These are phyloP conservation scores for Keiferia lycopersicella DNA, from an alignment of 2,888 invertebrate genomes.

Conservation along the genomic window DNA sequence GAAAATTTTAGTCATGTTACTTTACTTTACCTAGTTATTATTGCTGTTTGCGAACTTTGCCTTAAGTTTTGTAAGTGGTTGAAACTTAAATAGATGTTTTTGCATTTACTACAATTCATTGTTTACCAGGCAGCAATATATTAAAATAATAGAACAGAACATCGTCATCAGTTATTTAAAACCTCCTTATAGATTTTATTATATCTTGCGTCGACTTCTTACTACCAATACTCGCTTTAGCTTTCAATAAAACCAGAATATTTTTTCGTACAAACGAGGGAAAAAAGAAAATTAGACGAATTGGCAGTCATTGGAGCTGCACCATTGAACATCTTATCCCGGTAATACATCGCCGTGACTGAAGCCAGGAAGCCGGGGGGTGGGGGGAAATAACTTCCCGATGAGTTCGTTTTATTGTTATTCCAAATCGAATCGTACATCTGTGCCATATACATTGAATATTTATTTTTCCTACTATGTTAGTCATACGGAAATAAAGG, in stretches of 20 bases:
- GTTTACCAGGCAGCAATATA: too few relatives aligned
- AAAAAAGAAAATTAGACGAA: slow-evolving; percentile 46
- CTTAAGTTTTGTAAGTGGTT: too few relatives aligned
- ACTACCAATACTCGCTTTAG: too few relatives aligned
- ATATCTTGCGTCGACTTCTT: too few relatives aligned
- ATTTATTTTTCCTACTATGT: neutral
- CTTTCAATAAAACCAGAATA: neutral
- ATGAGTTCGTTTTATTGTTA: slow-evolving; percentile 81
- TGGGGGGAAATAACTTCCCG: slow-evolving; percentile 79
- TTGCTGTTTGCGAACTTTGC: neutral
- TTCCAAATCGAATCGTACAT: slow-evolving; percentile 61
- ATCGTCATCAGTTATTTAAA: too few relatives aligned
- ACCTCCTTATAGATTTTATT: too few relatives aligned
- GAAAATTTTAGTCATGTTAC: too few relatives aligned
- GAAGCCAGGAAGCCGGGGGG: slow-evolving; percentile 54
- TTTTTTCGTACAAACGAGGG: neutral
- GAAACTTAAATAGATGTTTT: too few relatives aligned
- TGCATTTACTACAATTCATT: too few relatives aligned
- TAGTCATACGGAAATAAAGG: neutral
- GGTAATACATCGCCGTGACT: slow-evolving; percentile 65
- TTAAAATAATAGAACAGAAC: too few relatives aligned
- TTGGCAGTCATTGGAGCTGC: slow-evolving; percentile 57
- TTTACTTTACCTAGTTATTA: neutral
- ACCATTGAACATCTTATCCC: slow-evolving; percentile 70
- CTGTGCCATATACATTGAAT: slow-evolving; percentile 25